Evolutionary conservation across 2,797 vertebrate genomes (phyloP).

Genomic region (Poecilia wingei): DNA sequence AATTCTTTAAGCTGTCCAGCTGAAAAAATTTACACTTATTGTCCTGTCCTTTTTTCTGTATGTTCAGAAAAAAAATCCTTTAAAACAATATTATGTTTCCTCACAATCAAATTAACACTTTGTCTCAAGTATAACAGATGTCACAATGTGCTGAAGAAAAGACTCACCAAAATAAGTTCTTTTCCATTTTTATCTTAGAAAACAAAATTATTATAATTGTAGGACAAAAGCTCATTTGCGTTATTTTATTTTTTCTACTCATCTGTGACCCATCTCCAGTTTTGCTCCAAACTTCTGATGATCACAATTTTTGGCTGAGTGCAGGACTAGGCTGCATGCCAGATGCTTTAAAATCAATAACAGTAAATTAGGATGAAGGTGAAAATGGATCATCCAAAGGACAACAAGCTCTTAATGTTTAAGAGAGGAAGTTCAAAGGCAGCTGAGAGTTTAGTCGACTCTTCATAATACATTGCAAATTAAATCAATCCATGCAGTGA

Average conservation of each 20-base stretch:
- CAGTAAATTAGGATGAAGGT: conserved; percentile 39
- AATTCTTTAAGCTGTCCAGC: too few species aligned
- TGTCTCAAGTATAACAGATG: background rate
- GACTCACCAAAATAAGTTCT: background rate
- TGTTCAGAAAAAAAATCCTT: background rate
- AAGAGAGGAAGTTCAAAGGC: conserved; percentile 57
- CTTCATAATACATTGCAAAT: conserved; percentile 41
- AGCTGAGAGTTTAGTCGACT: conserved; percentile 25
- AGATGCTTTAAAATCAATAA: conserved; percentile 25
- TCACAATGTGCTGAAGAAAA: background rate
- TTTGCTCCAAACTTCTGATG: background rate
- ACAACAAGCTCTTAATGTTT: conserved; percentile 48
- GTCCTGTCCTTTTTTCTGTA: background rate
- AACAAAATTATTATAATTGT: background rate
- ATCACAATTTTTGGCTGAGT: background rate
- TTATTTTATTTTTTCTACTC: background rate
- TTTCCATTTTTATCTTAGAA: background rate
- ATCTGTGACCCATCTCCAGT: background rate
- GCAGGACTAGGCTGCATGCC: background rate
- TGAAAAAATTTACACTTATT: too few species aligned
- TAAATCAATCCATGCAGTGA: conserved; percentile 8
- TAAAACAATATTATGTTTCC: background rate
- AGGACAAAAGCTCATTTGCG: background rate
- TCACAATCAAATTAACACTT: background rate
- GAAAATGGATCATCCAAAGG: conserved; percentile 51